Percentiles rank a stretch among this genome's conserved stretches.
Conservation (phyloP, 2,797 vertebrate species). For the Sciaenops ocellatus region DNA sequence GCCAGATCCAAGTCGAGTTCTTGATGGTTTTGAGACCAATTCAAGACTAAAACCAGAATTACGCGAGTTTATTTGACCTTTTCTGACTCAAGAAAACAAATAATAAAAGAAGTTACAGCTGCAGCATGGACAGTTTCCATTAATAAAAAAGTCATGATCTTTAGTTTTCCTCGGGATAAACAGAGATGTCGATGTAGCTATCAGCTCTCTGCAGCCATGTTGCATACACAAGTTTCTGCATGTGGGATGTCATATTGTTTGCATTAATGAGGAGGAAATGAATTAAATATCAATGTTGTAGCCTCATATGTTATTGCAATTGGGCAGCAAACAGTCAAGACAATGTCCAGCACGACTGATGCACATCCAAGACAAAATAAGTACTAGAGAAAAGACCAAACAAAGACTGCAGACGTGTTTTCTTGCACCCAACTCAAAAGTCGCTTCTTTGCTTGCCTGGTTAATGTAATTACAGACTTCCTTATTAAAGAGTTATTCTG, state of each 20-base stretch:
- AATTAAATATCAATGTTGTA: background rate
- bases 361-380: background rate
- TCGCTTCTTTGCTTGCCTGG: background rate
- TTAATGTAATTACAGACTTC: slow-evolving; percentile 1
- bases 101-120: background rate
- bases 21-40: background rate
- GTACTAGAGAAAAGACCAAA: background rate
- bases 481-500: slow-evolving; percentile 1
- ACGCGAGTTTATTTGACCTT: background rate
- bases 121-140: background rate
- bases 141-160: background rate
- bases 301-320: background rate
- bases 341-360: background rate
- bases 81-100: background rate
- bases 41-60: slow-evolving; percentile 1
- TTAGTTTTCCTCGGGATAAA: background rate
- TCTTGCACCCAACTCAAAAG: background rate
- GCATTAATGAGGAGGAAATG: background rate
- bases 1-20: background rate
- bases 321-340: background rate
- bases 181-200: background rate
- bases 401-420: background rate
- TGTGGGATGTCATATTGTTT: background rate
- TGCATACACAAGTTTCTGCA: background rate
- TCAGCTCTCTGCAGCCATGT: background rate